Evolutionary conservation across 2,888 invertebrate species (phyloP), one percentile per base, ranked within the genome.

Genomic region (Luffia ferchaultella): DNA sequence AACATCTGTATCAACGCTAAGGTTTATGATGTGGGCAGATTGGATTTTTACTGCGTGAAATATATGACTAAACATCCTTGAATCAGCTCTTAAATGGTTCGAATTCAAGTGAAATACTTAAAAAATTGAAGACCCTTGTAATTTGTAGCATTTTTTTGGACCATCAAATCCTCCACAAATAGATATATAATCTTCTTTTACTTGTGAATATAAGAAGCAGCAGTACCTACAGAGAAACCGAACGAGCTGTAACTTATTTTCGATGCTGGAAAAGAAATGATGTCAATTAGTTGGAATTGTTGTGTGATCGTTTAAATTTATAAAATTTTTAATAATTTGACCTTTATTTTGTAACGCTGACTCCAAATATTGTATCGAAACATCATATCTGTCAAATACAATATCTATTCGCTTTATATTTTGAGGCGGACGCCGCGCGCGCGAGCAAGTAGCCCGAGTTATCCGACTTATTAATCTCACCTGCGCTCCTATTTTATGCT

Each of bases 1-100:
- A 51, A 57, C 58, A 56, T 62, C 60, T 54, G 59, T 60, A 59
- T 60, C 58, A 52, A 54, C 54, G 50, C 57, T 52, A 19, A 57
- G 42, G 15, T 54, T 50, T 19, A 59, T 59, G 16, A 60, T 53
- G 50, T 58, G 52, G 44, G 49, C 52, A 55, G 45, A 53, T 53
- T 56, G 53, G 18, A 49, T 56, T 50, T 47, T 56, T 54, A 57
- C 55, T 50, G 56, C 55, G 42, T 61, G 56, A 56, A 61, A 61
- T 53, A 60, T 58, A 42, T 62, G 57, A 49, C 49, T 53, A 50
- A 59, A 55, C 51, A 59, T 58, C 46, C 42, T 48, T 45, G 45
- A 44, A 45, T 52, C 48, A 20, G 45, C 48, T 52, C 45, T 46
- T 46, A 49, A 57, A 47, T 57, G 55, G 48, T 60, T 59, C n/a